Conservation (phyloP, 37 sponge, comb jelly and placozoan species). For the Eunapius fragilis region DNA sequence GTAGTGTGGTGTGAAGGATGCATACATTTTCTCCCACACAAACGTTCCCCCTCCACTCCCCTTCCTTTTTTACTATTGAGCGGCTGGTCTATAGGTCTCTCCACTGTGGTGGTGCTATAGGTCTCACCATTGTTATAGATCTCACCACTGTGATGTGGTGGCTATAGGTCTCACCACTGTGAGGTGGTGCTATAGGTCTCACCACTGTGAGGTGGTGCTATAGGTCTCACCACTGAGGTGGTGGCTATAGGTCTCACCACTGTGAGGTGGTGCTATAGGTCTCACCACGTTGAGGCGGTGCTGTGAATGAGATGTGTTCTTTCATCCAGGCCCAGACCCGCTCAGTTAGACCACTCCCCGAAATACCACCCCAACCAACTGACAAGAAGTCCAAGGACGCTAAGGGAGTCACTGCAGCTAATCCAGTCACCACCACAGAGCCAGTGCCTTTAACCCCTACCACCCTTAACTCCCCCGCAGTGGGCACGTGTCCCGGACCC, state of each 20-base stretch:
- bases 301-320: neutral
- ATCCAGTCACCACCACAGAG: neutral
- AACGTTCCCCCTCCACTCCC: neutral
- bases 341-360: neutral
- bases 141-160: too few species aligned
- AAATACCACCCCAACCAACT: neutral
- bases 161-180: too few species aligned
- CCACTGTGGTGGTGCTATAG: too few species aligned
- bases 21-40: constrained; percentile 1
- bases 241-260: too few species aligned
- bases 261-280: too few species aligned
- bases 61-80: too few species aligned
- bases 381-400: constrained; percentile 1
- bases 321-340: neutral
- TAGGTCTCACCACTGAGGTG: too few species aligned
- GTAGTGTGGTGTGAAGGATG: neutral
- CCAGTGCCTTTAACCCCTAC: neutral
- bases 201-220: too few species aligned
- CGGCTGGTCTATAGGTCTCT: too few species aligned
- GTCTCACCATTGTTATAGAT: too few species aligned
- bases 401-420: neutral
- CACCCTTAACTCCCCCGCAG: neutral
- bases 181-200: too few species aligned
- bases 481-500: neutral
- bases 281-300: too few species aligned